Evolutionary conservation across 1,140 invertebrate genomes (phyloP), one percentile per base, ranked within the genome.

Genomic region (Formica exsecta): DNA sequence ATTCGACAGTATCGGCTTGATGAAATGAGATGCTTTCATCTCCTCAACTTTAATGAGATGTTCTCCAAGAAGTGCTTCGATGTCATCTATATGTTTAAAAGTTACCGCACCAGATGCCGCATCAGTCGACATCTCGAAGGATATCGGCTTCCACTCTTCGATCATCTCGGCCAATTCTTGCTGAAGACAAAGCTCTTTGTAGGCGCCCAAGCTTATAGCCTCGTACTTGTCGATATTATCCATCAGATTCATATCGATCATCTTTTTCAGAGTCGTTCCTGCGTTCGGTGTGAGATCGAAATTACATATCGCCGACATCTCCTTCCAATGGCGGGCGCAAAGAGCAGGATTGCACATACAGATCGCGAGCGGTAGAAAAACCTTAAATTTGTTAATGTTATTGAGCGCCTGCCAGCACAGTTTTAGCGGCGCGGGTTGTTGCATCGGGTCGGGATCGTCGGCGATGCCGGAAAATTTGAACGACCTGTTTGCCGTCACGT

Each of bases 261-360:
- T 94, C 91, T 97, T 97, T 57, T 93, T 91, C 22, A 98, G 92
- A 83, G 96, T 96, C 1, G 96, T 95, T 61, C 96, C 95, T 87
- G 97, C 95, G 95, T 97, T 96, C 3, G 97, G 97, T 0, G 96
- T 96, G 6, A 98, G 93, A 91, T 97, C 95, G 80, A 95, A 95
- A 7, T 96, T 96, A n/a, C 96, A 95, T 62, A 97, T 96, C 36
- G 95, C 93, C 0, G 96, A 97, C 95, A 98, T 97, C 93, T 97
- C 96, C 7, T 96, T 93, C 97, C 97, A 98, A 91, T 98, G 97
- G 22, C 97, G 94, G 57, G 96, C 93, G n/a, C 96, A 92, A 22
- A 97, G 91, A 11, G 96, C 97, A 51, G 96, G 96, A 94, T 97
- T 97, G 89, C 97, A 97, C 87, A 98, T 94, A 19, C 97, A 97